A percentile compares a stretch with the other conserved stretches of the same genome.
Conservation (phyloP, 2,113 vertebrate species). For the Ctenodactylus gundi region DNA sequence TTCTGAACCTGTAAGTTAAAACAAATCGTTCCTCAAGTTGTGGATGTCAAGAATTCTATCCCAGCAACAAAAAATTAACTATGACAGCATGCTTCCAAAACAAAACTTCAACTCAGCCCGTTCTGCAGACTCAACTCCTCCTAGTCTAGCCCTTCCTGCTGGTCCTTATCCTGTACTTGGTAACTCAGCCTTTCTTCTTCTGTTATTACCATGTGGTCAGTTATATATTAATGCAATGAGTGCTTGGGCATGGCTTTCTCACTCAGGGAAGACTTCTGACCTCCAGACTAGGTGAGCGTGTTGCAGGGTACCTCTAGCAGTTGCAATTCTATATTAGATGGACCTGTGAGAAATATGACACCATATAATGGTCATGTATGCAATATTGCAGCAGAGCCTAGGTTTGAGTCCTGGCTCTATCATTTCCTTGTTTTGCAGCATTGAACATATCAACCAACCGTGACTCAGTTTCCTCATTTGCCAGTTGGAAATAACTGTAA, state of each 20-base stretch:
- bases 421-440: not conserved
- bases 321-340: not conserved
- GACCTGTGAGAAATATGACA: not conserved
- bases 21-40: too few relatives aligned
- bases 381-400: not conserved
- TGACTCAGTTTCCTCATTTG: not conserved
- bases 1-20: too few relatives aligned
- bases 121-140: fast-evolving
- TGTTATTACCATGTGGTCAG: not conserved
- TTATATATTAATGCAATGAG: not conserved
- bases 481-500: not conserved
- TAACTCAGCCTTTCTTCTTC: not conserved
- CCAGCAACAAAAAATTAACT: too few relatives aligned
- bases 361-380: not conserved
- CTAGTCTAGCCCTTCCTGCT: not conserved
- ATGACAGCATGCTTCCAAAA: too few relatives aligned
- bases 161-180: not conserved
- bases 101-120: too few relatives aligned
- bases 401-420: not conserved
- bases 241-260: not conserved
- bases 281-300: too few relatives aligned
- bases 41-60: too few relatives aligned
- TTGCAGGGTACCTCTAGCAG: not conserved
- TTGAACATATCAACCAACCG: not conserved
- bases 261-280: not conserved